Evolutionary conservation across 92 coral and sea anemone species (phyloP).

Genomic region (Siderastrea siderea): DNA sequence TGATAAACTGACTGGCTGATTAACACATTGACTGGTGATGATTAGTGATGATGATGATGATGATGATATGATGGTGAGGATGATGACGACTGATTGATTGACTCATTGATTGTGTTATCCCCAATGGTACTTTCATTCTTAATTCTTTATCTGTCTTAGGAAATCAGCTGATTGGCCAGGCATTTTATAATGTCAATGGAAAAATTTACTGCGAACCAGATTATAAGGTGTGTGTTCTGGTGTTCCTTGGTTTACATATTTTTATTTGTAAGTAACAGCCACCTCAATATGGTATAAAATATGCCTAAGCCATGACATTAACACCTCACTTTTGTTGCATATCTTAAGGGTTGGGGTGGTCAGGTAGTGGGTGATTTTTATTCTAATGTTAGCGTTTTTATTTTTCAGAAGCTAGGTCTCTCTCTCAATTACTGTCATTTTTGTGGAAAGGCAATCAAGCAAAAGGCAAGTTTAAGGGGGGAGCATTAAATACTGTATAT

Average conservation of each 20-base stretch:
- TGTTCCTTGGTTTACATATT: not conserved
- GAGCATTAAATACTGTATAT: not conserved
- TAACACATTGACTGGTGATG: not conserved
- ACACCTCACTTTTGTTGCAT: too few species aligned
- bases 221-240: constrained; percentile 73
- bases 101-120: not conserved
- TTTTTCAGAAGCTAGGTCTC: constrained; percentile 62
- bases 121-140: not conserved
- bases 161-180: constrained; percentile 75
- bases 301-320: not conserved
- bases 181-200: constrained; percentile 77
- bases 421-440: constrained; percentile 69
- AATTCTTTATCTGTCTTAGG: constrained; percentile 33
- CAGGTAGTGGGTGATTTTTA: not conserved
- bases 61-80: too few species aligned
- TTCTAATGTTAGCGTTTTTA: not conserved
- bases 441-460: constrained; percentile 70
- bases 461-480: constrained; percentile 47
- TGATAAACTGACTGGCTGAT: not conserved
- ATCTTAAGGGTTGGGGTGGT: not conserved
- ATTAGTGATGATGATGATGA: too few species aligned
- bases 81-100: not conserved
- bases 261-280: not conserved
- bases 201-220: constrained; percentile 84
- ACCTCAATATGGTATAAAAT: not conserved